A percentile compares a stretch with the other conserved stretches of the same genome.
Evolutionary conservation across 2,797 vertebrate genomes (phyloP).

Genomic region (Pelodytes ibericus): DNA sequence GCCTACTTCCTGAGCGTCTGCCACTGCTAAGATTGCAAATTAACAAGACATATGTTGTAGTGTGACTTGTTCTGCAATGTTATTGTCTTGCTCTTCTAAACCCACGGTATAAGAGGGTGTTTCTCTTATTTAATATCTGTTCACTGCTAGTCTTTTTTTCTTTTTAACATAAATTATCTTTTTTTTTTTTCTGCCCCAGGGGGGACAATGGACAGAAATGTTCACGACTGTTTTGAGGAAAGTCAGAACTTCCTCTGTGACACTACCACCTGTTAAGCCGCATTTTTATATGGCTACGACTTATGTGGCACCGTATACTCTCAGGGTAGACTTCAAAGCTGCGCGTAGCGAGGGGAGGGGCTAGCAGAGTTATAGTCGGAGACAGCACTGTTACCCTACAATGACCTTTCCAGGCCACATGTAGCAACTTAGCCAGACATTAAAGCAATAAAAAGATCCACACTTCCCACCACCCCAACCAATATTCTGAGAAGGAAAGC

Average conservation of each 20-base stretch:
- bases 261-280: conserved; percentile 31
- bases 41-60: not conserved
- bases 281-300: conserved; percentile 39
- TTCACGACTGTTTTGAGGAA: conserved; percentile 14
- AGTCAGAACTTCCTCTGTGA: conserved; percentile 1
- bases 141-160: conserved; percentile 20
- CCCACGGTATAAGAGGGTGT: conserved; percentile 2
- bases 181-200: conserved; percentile 10
- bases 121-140: conserved; percentile 18
- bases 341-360: not conserved
- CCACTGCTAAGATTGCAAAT: conserved; percentile 3
- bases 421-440: not conserved
- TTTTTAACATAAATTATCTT: conserved; percentile 23
- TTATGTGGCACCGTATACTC: conserved; percentile 22
- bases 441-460: conserved; percentile 3
- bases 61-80: not conserved
- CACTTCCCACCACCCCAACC: not conserved
- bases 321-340: conserved; percentile 36
- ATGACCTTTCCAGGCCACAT: conserved; percentile 14
- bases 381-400: conserved; percentile 12
- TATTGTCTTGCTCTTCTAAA: not conserved
- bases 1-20: conserved; percentile 29
- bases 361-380: conserved; percentile 9
- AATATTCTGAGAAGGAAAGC: not conserved
- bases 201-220: not conserved